Percentiles rank a stretch among this genome's conserved stretches.
Conservation (phyloP, 23 tunicate genomes). For the Diplosoma virens region DNA sequence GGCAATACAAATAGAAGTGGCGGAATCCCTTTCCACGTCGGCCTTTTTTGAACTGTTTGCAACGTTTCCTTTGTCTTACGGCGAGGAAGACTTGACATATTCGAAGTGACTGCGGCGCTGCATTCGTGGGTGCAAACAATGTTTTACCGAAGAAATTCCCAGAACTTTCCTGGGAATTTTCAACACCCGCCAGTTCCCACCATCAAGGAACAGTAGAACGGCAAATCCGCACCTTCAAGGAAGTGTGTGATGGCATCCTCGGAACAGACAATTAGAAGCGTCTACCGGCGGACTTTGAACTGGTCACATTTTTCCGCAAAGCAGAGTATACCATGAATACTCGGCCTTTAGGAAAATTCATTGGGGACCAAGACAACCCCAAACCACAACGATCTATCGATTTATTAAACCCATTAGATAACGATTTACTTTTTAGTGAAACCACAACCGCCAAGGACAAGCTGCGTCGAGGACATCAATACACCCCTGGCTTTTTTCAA, state of each 20-base stretch:
- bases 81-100: background rate
- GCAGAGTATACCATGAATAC: background rate
- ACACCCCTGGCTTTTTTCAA: too few relatives aligned
- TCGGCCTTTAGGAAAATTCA: background rate
- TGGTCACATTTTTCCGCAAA: too few relatives aligned
- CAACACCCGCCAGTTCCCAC: background rate
- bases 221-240: background rate
- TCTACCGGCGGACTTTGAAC: background rate
- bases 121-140: background rate
- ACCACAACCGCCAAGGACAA: too few relatives aligned
- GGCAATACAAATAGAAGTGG: background rate
- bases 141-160: background rate
- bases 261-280: background rate
- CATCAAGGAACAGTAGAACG: slow-evolving; percentile 4
- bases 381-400: background rate
- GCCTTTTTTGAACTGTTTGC: background rate
- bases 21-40: background rate
- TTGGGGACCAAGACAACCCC: background rate
- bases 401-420: too few relatives aligned
- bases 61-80: background rate
- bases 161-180: background rate
- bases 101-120: background rate
- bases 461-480: too few relatives aligned
- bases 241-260: background rate
- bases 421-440: too few relatives aligned